Base-by-base conservation (phyloP, 1,140 invertebrate species). In the Tetranychus urticae region DNA sequence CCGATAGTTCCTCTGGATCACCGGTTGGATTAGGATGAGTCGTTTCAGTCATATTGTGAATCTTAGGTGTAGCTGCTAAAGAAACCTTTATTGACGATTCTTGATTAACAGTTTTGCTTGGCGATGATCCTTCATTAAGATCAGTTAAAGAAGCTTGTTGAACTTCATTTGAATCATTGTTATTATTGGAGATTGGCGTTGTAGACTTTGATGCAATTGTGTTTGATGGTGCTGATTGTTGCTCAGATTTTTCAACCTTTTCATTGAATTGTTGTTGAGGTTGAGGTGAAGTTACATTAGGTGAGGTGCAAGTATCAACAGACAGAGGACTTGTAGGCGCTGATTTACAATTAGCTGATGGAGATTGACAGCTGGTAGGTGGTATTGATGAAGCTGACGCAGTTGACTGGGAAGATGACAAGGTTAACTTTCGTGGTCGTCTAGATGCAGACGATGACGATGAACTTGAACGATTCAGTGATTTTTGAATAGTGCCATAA, bases 1-100 rank as follows among this genome's bases (percentile, higher is more conserved):
- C 23, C 3, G 31, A n/a, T 13, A 6, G 14, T 34, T 37, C 14
- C 10, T 57, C 50, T 33, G 37, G 23, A 34, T 63, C 61, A 8
- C n/a, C 48, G 10, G 33, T 56, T 36, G 50, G 37, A 57, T 63
- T 64, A 8, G 66, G 67, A 77, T 91, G 87, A 1, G 88, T 88
- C 0, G 83, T 85, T 72, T 90, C 90, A 23, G 92, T 97, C 87
- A 97, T 96, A 66, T 89, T 86, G 57, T 83, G 84, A 64, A 94
- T 85, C 50, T 82, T 84, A 54, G 88, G 88, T 10, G 85, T 90
- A 62, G 87, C 88, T 13, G 90, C 81, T 12, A 97, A 73, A 1
- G 88, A 84, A 1, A 86, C 52, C 35, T 63, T 65, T 12, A 63
- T 52, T n/a, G 64, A 14, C 31, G 54, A n/a, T 4, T 37, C 61